phyloP scores from a whole-genome alignment of 2,797 vertebrate species.

The Mareca penelope region DNA sequence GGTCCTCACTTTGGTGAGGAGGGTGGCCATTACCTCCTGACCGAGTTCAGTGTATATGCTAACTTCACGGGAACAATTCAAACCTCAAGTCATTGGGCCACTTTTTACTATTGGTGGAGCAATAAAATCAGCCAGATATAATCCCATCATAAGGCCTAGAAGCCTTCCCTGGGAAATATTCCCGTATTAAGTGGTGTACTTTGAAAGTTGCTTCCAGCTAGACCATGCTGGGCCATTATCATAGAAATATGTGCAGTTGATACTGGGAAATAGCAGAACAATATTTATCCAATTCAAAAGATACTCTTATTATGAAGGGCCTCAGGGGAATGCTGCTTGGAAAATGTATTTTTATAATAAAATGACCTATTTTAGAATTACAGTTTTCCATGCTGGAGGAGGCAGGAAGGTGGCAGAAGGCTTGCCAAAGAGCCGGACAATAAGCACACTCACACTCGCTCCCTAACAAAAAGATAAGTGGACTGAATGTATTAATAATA shows the following conservation, averaged over 20 bases:
- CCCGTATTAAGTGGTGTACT: background rate
- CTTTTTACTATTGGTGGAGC: background rate
- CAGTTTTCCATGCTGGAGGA: slow-evolving; percentile 14
- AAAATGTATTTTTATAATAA: slow-evolving; percentile 39
- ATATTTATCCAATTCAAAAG: slow-evolving; percentile 21
- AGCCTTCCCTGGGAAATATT: background rate
- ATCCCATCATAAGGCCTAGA: background rate
- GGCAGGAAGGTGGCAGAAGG: background rate
- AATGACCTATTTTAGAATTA: slow-evolving; percentile 37
- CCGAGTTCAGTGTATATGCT: rapidly evolving
- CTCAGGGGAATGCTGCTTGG: slow-evolving; percentile 19
- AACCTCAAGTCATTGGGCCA: background rate
- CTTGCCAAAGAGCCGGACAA: background rate
- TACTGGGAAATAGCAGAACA: background rate
- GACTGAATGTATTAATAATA: background rate
- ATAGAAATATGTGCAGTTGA: background rate
- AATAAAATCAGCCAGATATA: background rate
- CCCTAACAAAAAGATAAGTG: background rate
- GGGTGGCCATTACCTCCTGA: background rate
- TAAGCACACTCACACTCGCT: background rate
- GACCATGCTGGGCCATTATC: background rate
- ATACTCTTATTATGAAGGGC: background rate
- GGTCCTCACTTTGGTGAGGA: background rate
- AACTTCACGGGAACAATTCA: background rate
- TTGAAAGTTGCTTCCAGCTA: background rate